phyloP scores from a whole-genome alignment of 2,113 vertebrate species.

The Leucoraja erinaceus region DNA sequence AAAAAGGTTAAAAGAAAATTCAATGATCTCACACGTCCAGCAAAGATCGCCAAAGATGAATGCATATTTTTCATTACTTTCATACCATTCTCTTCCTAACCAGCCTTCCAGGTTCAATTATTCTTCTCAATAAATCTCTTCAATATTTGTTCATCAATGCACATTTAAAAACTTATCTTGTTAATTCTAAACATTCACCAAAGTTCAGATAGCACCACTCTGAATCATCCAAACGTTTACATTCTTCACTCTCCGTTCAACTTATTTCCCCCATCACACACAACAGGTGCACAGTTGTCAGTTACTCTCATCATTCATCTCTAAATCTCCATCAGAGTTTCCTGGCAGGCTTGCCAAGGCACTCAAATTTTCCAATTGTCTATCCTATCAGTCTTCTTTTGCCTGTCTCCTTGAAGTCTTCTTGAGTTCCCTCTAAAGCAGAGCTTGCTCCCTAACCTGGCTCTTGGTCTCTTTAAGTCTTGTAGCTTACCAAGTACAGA shows the following conservation, averaged over 20 bases:
- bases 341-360: no score
- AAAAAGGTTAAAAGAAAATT: background rate
- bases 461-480: no score
- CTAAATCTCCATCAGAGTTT: no score
- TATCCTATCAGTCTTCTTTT: no score
- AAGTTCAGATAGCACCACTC: background rate
- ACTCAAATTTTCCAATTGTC: no score
- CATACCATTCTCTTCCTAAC: background rate
- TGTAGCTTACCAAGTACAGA: no score
- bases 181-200: background rate
- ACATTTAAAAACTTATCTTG: background rate
- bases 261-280: no score
- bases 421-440: no score
- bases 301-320: no score
- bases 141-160: background rate
- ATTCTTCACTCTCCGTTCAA: background rate
- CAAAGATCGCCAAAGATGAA: background rate
- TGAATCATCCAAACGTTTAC: background rate
- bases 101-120: background rate
- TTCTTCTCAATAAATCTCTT: background rate
- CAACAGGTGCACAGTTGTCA: no score
- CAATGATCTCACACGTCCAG: background rate
- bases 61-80: background rate
- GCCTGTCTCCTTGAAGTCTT: no score
- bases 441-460: no score